Evolutionary conservation across 2,888 invertebrate species (phyloP), one percentile per base, ranked within the genome.

Genomic region (Metellina segmentata): DNA sequence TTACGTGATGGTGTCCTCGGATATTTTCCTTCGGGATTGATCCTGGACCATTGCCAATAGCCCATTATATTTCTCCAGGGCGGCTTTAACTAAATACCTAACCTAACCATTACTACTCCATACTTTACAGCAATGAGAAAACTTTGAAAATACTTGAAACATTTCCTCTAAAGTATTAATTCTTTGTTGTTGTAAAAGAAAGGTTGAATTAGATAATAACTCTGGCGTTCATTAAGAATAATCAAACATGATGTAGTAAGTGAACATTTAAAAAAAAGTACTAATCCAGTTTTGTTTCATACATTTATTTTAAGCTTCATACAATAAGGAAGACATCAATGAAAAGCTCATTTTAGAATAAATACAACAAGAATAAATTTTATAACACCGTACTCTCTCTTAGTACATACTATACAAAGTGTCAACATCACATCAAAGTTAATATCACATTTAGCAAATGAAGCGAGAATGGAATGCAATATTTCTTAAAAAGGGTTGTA

Each of bases 311-410:
- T 49, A 34, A 34, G 61, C 61, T n/a, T 77, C 11, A 71, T 81
- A 81, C 74, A 87, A 71, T 9, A 53, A 70, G 87, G 87, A 87
- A 87, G 87, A 87, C 87, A 87, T 87, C 78, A 53, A 87, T 53
- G 11, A 79, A 86, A 87, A 87, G 87, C 87, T 87, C 87, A 52
- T 34, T 81, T 87, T 87, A 87, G 81, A 87, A 53, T 72, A 81
- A 51, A 81, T 53, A 72, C 53, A 53, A 77, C n/a, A 71, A 74
- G 52, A 71, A 86, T 78, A 86, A 19, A 78, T 51, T 16, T 78
- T 20, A n/a, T 61, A 85, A 34, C 71, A 85, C 19, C 34, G 61
- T 85, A 85, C 85, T n/a, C n/a, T n/a, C n/a, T n/a, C n/a, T n/a
- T 75, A 71, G 85, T 85, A 85, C 77, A 75, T 77, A 85, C 85